phyloP scores from a whole-genome alignment of 2,797 vertebrate species.

The Lutjanus argentimaculatus region DNA sequence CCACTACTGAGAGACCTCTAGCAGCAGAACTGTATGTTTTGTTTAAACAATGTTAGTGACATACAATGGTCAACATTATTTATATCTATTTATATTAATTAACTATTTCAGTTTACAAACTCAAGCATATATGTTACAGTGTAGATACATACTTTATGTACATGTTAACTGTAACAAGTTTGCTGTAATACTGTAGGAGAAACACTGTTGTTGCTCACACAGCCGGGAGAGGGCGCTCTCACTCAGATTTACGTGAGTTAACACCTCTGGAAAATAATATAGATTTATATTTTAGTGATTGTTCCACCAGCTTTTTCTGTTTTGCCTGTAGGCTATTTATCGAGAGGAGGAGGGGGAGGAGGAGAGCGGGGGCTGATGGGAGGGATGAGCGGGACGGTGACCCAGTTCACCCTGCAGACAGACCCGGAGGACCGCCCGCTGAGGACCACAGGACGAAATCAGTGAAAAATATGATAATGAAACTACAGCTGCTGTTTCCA shows the following conservation, averaged over 20 bases:
- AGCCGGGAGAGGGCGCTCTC: constrained; percentile 49
- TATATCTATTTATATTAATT: too few species aligned
- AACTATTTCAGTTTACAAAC: too few species aligned
- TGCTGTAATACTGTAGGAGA: neutral
- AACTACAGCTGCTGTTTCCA: neutral
- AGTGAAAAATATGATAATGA: constrained; percentile 9
- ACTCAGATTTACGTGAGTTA: neutral
- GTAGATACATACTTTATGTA: too few species aligned
- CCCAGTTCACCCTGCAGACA: constrained; percentile 58
- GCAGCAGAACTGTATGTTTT: too few species aligned
- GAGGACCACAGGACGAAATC: constrained; percentile 22
- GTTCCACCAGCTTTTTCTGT: neutral
- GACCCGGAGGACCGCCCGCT: constrained; percentile 28
- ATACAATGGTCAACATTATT: too few species aligned
- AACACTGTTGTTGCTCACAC: neutral
- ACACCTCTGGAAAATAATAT: constrained; percentile 22
- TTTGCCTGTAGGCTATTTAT: constrained; percentile 15
- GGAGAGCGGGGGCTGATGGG: constrained; percentile 29
- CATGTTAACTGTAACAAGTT: too few species aligned
- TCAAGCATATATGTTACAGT: too few species aligned
- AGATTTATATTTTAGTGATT: constrained; percentile 20
- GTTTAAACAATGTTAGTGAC: too few species aligned
- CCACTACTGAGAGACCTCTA: too few species aligned
- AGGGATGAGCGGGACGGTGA: constrained; percentile 51
- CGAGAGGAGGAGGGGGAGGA: constrained; percentile 19